These are phyloP conservation scores for Neolamprologus devosi DNA, from an alignment of 2,113 vertebrate genomes.

Conservation along the genomic window DNA sequence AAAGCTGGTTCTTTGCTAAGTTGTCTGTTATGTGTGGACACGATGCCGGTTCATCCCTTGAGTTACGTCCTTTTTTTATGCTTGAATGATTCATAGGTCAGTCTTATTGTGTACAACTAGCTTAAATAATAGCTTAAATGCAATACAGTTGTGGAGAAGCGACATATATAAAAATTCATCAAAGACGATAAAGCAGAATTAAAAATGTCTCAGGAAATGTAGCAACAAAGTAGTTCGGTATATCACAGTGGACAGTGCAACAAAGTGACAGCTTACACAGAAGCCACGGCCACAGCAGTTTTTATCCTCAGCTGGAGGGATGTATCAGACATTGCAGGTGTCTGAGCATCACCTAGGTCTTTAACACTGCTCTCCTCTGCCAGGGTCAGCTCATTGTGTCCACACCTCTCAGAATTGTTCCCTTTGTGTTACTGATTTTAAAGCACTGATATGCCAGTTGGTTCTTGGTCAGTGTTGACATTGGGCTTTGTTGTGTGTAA, in stretches of 20 bases:
- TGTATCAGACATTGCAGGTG: neutral
- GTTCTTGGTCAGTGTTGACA: rapidly evolving
- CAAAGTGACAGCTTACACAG: neutral
- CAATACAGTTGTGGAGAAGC: neutral
- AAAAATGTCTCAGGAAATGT: neutral
- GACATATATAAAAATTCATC: neutral
- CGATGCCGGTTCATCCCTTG: neutral
- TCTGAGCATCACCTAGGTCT: neutral
- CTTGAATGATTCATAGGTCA: neutral
- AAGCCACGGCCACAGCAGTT: neutral
- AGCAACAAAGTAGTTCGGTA: neutral
- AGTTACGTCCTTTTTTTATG: neutral
- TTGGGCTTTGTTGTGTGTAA: neutral
- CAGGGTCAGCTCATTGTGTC: neutral
- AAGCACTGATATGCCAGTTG: neutral
- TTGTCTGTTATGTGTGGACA: rapidly evolving
- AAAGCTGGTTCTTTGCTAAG: neutral
- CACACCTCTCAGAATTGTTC: neutral
- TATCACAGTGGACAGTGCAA: neutral
- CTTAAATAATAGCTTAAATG: neutral
- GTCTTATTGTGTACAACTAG: neutral
- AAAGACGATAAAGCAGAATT: neutral
- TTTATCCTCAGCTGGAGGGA: neutral
- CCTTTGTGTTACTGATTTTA: neutral
- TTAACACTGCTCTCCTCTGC: neutral